Conservation (phyloP, 2,888 invertebrate species). For the Metellina segmentata region DNA sequence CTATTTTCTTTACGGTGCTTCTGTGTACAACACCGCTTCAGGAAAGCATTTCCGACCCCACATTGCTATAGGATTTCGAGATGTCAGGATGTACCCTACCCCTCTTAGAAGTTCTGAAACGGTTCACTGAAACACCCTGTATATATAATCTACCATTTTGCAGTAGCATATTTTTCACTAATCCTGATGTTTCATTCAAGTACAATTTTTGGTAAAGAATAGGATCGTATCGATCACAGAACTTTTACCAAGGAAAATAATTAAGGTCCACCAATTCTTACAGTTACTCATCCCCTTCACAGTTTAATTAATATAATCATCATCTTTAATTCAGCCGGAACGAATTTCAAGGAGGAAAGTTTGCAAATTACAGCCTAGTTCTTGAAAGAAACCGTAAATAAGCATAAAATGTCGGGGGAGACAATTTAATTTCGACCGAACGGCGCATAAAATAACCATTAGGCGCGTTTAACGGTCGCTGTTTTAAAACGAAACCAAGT, state of each 20-base stretch:
- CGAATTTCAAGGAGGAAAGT: not conserved
- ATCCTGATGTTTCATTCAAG: no score
- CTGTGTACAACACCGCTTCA: no score
- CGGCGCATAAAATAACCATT: conserved; percentile 36
- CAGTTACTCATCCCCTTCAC: not conserved
- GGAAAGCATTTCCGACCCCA: no score
- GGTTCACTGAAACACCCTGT: no score
- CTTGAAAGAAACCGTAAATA: not conserved
- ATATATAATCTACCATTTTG: no score
- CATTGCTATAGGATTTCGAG: no score
- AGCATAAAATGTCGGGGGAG: not conserved
- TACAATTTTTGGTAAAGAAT: no score
- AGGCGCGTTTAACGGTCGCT: not conserved
- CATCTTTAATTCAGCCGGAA: not conserved
- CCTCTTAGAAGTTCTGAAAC: no score
- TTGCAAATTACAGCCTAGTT: not conserved
- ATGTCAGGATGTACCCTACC: no score
- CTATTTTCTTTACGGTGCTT: no score
- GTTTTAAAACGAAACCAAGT: conserved; percentile 5
- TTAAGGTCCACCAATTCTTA: not conserved
- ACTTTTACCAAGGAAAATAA: not conserved
- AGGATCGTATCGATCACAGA: not conserved
- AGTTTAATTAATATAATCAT: not conserved
- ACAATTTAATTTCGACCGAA: not conserved
- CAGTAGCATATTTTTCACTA: no score